Evolutionary conservation across 2,113 vertebrate species (phyloP).

Genomic region (Dendropsophus ebraccatus): DNA sequence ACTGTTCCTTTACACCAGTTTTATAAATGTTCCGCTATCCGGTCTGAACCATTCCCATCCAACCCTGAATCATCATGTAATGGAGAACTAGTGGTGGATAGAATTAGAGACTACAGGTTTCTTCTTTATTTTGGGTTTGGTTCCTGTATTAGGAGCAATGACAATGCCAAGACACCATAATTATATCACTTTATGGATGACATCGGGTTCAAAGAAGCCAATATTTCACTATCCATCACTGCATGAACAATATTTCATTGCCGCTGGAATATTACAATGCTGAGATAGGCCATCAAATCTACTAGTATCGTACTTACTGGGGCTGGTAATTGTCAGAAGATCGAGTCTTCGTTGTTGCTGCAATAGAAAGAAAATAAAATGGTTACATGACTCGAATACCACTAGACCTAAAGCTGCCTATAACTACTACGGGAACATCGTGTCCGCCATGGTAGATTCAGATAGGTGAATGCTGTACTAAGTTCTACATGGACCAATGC

Average conservation of each 20-base stretch:
- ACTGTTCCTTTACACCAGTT: no score
- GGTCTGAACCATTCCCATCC: no score
- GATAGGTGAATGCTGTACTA: no score
- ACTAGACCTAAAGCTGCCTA: background rate
- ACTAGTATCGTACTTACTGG: slow-evolving; percentile 78
- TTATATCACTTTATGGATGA: background rate
- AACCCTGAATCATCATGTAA: no score
- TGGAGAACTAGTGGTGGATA: no score
- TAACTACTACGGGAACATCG: background rate
- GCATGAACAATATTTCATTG: background rate
- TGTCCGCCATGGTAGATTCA: no score
- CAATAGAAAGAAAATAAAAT: slow-evolving; percentile 70
- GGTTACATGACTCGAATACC: background rate
- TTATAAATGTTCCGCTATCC: no score
- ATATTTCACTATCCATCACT: background rate
- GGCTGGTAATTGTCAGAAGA: slow-evolving; percentile 94
- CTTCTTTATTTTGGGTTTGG: background rate
- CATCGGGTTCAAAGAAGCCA: background rate
- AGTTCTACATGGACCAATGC: no score
- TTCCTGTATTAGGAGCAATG: no score
- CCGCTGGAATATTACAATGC: background rate
- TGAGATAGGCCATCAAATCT: no score
- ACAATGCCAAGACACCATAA: background rate
- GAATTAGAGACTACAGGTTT: no score
- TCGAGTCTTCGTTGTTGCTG: slow-evolving; percentile 95